These are phyloP conservation scores for Chrysemys picta DNA, from an alignment of 2,113 vertebrate species.

Conservation along the genomic window DNA sequence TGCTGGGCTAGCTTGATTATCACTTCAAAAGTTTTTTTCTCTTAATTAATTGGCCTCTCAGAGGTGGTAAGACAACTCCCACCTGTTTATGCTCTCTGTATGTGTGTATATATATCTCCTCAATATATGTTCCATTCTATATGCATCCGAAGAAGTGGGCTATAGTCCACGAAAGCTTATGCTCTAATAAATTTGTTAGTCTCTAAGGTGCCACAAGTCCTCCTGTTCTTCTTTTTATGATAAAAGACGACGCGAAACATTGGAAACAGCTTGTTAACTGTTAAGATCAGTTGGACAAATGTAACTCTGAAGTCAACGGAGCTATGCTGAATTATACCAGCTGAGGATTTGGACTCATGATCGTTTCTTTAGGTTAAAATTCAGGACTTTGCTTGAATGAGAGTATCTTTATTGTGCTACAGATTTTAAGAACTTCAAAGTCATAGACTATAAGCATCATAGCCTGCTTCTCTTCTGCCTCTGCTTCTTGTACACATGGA, in stretches of 20 bases:
- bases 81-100: too few relatives aligned
- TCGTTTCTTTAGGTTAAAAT: slow-evolving; percentile 34
- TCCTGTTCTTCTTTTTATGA: too few relatives aligned
- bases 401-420: not conserved
- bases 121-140: too few relatives aligned
- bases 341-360: not conserved
- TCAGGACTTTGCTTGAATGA: not conserved
- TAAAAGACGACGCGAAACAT: not conserved
- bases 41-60: too few relatives aligned
- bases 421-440: not conserved
- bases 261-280: not conserved
- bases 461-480: not conserved
- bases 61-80: too few relatives aligned
- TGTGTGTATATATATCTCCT: too few relatives aligned
- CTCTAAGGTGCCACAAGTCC: too few relatives aligned
- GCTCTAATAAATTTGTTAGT: too few relatives aligned
- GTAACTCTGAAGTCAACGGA: not conserved
- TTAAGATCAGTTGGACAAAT: slow-evolving; percentile 15
- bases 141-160: too few relatives aligned
- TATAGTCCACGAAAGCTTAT: too few relatives aligned
- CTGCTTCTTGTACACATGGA: not conserved
- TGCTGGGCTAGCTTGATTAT: too few relatives aligned
- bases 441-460: not conserved
- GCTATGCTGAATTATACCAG: slow-evolving; percentile 17
- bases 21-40: too few relatives aligned